These are phyloP conservation scores for Himalopsyche tibetana DNA, from an alignment of 2,888 invertebrate genomes.

Conservation along the genomic window DNA sequence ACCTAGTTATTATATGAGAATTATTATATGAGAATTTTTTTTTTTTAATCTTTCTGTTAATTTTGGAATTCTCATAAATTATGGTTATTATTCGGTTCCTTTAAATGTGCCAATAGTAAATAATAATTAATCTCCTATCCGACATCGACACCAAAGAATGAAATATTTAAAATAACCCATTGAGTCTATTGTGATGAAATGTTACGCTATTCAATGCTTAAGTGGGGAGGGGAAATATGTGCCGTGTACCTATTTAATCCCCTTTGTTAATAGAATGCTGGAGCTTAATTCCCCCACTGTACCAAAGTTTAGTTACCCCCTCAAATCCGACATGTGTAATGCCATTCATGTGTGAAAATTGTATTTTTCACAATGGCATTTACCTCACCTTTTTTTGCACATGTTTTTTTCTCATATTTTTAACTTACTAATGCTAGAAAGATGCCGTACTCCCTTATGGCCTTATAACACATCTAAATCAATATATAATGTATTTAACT, in stretches of 20 bases:
- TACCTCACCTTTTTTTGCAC: conserved; percentile 15
- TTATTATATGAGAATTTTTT: too few species aligned
- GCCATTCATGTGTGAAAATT: conserved; percentile 63
- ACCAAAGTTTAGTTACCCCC: conserved; percentile 52
- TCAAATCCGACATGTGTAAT: conserved; percentile 60
- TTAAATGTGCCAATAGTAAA: conserved; percentile 14
- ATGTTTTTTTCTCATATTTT: conserved; percentile 38
- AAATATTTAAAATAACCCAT: conserved; percentile 52
- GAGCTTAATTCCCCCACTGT: conserved; percentile 56
- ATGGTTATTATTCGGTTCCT: conserved; percentile 10
- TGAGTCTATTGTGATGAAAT: conserved; percentile 60
- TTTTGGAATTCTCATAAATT: neutral
- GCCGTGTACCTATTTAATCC: conserved; percentile 62
- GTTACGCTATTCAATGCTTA: conserved; percentile 60
- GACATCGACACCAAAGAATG: conserved; percentile 34
- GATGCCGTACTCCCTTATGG: neutral
- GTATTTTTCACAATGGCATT: conserved; percentile 47
- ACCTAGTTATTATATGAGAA: neutral
- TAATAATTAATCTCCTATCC: conserved; percentile 9
- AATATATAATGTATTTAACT: neutral
- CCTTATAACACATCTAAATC: neutral
- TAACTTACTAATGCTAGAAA: conserved; percentile 16
- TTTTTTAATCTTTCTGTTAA: neutral
- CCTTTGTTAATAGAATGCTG: conserved; percentile 62
- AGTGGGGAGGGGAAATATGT: conserved; percentile 58